A percentile compares a stretch with the other conserved stretches of the same genome.
phyloP scores from a whole-genome alignment of 2,888 invertebrate species.

The Campoplex capitator region DNA sequence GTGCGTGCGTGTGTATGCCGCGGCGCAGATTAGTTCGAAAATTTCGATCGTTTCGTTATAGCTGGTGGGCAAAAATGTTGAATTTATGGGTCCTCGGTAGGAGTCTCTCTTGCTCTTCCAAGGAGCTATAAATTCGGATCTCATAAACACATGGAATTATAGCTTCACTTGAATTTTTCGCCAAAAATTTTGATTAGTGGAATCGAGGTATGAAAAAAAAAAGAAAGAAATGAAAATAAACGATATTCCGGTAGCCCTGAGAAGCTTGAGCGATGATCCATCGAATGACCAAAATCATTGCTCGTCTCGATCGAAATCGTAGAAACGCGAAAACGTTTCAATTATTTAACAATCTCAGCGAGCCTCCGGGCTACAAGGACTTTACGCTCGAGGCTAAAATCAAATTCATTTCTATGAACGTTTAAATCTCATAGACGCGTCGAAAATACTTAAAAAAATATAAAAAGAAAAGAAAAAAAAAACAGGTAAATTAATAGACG shows the following conservation, averaged over 20 bases:
- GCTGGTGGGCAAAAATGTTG: constrained; percentile 46
- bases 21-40: constrained; percentile 45
- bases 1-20: constrained; percentile 14
- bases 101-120: background rate
- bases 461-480: constrained; percentile 7
- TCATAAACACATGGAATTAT: constrained; percentile 56
- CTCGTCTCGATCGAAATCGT: constrained; percentile 42
- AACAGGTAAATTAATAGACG: constrained; percentile 28
- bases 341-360: background rate
- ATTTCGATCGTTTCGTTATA: constrained; percentile 43
- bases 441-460: constrained; percentile 15
- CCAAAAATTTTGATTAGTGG: background rate
- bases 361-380: constrained; percentile 1
- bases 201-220: background rate
- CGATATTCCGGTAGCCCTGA: constrained; percentile 63
- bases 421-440: constrained; percentile 49
- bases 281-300: constrained; percentile 56
- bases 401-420: constrained; percentile 50
- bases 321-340: constrained; percentile 38
- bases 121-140: constrained; percentile 30
- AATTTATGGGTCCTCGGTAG: constrained; percentile 51
- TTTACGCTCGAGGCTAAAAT: constrained; percentile 54
- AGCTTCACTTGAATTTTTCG: constrained; percentile 32
- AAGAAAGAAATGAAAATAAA: constrained; percentile 24
- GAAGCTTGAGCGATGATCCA: constrained; percentile 34